Evolutionary conservation across 2,888 invertebrate genomes (phyloP), one percentile per base, ranked within the genome.

Genomic region (Nemoura dubitans): DNA sequence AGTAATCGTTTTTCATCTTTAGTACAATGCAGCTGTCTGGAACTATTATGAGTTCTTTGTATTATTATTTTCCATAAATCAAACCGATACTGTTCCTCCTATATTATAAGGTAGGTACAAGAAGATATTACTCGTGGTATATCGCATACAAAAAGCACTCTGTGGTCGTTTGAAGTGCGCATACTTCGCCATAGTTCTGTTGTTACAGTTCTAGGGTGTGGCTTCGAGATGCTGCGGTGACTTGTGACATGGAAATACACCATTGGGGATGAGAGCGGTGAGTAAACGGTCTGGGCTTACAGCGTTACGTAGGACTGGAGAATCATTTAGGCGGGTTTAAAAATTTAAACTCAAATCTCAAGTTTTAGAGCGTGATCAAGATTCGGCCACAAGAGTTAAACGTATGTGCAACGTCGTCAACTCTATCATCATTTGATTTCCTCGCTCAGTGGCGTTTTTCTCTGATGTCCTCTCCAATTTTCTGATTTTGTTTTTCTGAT

Each of bases 11-110:
- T 78, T n/a, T 21, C 14, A 78, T 78, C 1, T 78, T 78, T 10
- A 26, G 16, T 78, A 28, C 29, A 26, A 26, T 78, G 27, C 29
- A 5, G 26, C 27, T 78, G 27, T 78, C 27, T 26, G 16, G 27
- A 78, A 26, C 25, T 78, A 78, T 78, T 78, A 78, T 26, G 29
- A 78, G 29, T 78, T 76, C 27, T 78, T 29, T 26, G 78, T n/a
- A 26, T 78, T 78, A 78, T 78, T 78, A 59, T 59, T 59, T 59
- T 21, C 59, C 59, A 59, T 59, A 59, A 59, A 59, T 59, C 59
- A 59, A 59, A 3, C 21, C 59, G 59, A 10, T 59, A 3, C 59
- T 59, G 59, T 21, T 59, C 59, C 36, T 36, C 36, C 36, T 36
- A 59, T 59, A 14, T 59, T 59, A 36, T 3, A 59, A 59, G 59